These are phyloP conservation scores for Phalanger gymnotis DNA, from an alignment of 2,797 vertebrate genomes.

Conservation along the genomic window DNA sequence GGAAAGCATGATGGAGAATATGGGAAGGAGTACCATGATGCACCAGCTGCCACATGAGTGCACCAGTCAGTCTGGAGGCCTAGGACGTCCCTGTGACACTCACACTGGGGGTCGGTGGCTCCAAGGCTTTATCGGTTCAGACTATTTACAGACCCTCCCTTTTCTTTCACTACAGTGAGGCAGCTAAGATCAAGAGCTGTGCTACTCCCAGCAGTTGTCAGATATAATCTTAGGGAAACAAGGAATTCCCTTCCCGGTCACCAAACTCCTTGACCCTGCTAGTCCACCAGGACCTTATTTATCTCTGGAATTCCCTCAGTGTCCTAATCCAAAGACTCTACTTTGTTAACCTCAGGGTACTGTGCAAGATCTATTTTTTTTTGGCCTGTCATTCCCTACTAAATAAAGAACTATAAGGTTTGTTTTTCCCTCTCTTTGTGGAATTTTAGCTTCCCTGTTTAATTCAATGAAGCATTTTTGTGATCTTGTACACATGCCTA, in stretches of 20 bases:
- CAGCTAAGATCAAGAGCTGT: neutral
- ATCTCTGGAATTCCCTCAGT: slow-evolving; percentile 22
- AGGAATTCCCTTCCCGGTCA: slow-evolving; percentile 26
- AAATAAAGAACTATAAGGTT: slow-evolving; percentile 58
- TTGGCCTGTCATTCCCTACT: slow-evolving; percentile 39
- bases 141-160: neutral
- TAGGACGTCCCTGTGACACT: neutral
- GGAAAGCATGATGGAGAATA: neutral
- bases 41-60: neutral
- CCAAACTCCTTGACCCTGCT: slow-evolving; percentile 34
- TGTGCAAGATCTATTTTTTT: slow-evolving; percentile 51
- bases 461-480: slow-evolving; percentile 57
- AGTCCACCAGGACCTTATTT: slow-evolving; percentile 1
- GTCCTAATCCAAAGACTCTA: slow-evolving; percentile 30
- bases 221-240: neutral
- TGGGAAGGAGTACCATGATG: neutral
- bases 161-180: neutral
- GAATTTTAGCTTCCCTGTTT: slow-evolving; percentile 53
- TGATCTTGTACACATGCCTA: slow-evolving; percentile 18
- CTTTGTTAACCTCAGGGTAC: slow-evolving; percentile 26
- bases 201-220: neutral
- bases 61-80: neutral
- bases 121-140: neutral
- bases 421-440: slow-evolving; percentile 36
- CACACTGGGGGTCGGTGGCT: neutral